These are phyloP conservation scores for Rhorus exstirpatorius DNA, from an alignment of 2,888 invertebrate genomes.

Conservation along the genomic window DNA sequence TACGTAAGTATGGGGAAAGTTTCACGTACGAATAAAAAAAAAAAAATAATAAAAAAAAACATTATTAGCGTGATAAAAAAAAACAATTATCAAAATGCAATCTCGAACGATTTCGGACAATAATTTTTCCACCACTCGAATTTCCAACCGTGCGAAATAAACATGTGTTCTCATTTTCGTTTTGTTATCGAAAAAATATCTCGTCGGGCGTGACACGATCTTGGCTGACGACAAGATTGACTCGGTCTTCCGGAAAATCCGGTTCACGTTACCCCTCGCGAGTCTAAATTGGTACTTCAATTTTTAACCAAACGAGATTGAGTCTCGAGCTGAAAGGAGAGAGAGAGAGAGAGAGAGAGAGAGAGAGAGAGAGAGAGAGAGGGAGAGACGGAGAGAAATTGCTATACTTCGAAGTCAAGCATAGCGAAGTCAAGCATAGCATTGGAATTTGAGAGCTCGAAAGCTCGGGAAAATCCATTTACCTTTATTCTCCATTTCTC, in stretches of 20 bases:
- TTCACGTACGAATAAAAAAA: no score
- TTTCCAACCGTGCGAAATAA: neutral
- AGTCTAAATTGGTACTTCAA: slow-evolving; percentile 60
- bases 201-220: slow-evolving; percentile 1
- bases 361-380: slow-evolving; percentile 32
- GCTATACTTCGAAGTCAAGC: slow-evolving; percentile 34
- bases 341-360: neutral
- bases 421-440: slow-evolving; percentile 34
- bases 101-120: neutral
- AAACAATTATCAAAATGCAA: neutral
- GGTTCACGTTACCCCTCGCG: slow-evolving; percentile 32
- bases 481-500: slow-evolving; percentile 18
- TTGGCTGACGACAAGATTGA: slow-evolving; percentile 16
- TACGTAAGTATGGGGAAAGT: no score
- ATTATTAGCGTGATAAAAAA: no score
- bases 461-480: slow-evolving; percentile 19
- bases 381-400: slow-evolving; percentile 17
- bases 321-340: slow-evolving; percentile 57
- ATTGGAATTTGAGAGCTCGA: slow-evolving; percentile 19
- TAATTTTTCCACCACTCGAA: neutral
- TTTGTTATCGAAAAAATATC: neutral
- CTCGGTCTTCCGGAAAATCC: slow-evolving; percentile 32
- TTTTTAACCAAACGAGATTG: slow-evolving; percentile 61
- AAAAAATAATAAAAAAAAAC: no score
- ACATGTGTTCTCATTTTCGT: slow-evolving; percentile 24